phyloP scores from a whole-genome alignment of 2,113 vertebrate genomes.

The Zosterops pallidus region DNA sequence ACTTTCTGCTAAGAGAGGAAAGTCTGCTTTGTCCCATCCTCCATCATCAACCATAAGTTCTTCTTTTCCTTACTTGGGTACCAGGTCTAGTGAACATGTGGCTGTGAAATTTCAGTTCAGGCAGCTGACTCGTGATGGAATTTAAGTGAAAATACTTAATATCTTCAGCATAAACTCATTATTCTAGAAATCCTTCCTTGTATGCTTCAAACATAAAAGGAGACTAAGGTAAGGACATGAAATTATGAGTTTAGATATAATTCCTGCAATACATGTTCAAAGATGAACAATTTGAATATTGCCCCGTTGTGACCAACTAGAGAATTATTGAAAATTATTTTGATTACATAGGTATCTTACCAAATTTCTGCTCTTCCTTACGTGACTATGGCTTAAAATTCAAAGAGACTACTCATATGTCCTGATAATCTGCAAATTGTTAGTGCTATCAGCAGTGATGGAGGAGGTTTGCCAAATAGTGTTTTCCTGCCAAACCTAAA shows the following conservation, averaged over 20 bases:
- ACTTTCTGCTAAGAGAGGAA: background rate
- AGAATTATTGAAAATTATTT: background rate
- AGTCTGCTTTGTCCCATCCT: background rate
- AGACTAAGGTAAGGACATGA: background rate
- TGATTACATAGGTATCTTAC: background rate
- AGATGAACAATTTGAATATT: background rate
- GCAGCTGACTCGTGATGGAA: background rate
- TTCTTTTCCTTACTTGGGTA: background rate
- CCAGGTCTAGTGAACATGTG: accelerated
- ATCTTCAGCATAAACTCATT: background rate
- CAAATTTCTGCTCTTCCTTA: background rate
- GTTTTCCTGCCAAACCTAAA: background rate
- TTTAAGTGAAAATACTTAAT: background rate
- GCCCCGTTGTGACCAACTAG: background rate
- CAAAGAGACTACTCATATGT: background rate
- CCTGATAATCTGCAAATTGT: background rate
- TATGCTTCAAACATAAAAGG: background rate
- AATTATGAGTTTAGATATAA: background rate
- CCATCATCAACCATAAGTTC: background rate
- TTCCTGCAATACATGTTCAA: background rate
- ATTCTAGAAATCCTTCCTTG: background rate
- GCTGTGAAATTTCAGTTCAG: background rate
- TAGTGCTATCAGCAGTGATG: background rate
- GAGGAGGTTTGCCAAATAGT: background rate
- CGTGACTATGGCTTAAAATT: background rate